phyloP scores from a whole-genome alignment of 1,140 invertebrate genomes.

The Aphelinus atriplicis region DNA sequence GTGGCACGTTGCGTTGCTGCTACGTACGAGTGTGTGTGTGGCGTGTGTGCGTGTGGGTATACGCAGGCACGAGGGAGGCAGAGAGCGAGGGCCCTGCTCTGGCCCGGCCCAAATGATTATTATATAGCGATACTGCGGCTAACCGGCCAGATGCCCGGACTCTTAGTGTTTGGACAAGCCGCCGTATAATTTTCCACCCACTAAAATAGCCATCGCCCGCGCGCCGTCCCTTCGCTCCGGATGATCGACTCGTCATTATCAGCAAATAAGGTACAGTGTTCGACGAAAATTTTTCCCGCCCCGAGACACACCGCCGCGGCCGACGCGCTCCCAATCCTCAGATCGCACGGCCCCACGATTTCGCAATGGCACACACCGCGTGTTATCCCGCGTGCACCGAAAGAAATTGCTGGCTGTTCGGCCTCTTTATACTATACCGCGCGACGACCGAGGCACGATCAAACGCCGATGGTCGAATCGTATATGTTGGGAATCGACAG shows the following conservation, averaged over 20 bases:
- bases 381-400: too few relatives aligned
- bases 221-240: constrained; percentile 41
- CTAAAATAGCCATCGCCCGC: constrained; percentile 66
- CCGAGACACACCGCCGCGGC: too few relatives aligned
- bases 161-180: constrained; percentile 66
- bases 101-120: constrained; percentile 64
- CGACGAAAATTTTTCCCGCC: too few relatives aligned
- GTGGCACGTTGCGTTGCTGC: constrained; percentile 39
- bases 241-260: constrained; percentile 61
- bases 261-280: constrained; percentile 65
- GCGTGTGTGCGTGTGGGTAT: constrained; percentile 45
- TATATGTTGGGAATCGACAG: too few relatives aligned
- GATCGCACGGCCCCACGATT: too few relatives aligned
- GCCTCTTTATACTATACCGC: too few relatives aligned
- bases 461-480: too few relatives aligned
- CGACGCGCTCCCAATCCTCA: too few relatives aligned
- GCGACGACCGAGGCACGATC: too few relatives aligned
- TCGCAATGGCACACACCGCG: too few relatives aligned
- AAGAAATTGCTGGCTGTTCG: too few relatives aligned
- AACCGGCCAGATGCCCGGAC: constrained; percentile 64
- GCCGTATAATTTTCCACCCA: constrained; percentile 68
- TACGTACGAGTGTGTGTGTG: constrained; percentile 31
- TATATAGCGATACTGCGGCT: constrained; percentile 68
- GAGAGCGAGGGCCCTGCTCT: background rate
- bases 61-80: background rate